phyloP scores from a whole-genome alignment of 2,113 vertebrate genomes.

The Pseudopipra pipra region DNA sequence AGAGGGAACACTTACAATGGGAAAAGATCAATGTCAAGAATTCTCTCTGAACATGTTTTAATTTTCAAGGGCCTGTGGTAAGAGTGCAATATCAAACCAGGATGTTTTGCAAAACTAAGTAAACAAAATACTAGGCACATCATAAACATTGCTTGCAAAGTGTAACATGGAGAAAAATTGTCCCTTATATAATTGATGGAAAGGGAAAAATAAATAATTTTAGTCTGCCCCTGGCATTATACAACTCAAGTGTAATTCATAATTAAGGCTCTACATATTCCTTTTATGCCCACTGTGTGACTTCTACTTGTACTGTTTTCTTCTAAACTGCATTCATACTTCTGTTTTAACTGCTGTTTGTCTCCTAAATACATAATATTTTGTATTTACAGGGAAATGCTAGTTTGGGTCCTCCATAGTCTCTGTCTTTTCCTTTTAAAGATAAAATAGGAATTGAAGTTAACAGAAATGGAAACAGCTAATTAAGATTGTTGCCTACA shows the following conservation, averaged over 20 bases:
- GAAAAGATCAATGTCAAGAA: not conserved
- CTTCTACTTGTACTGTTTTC: not conserved
- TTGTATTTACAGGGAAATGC: not conserved
- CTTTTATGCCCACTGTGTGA: not conserved
- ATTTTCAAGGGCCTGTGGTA: not conserved
- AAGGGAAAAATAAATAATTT: not conserved
- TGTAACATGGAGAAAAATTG: not conserved
- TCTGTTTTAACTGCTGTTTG: not conserved
- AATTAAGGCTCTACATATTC: not conserved
- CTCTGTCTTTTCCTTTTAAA: not conserved
- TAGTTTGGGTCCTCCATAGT: not conserved
- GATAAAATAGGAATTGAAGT: not conserved
- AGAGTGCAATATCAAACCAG: not conserved
- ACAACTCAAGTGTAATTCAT: rapidly evolving
- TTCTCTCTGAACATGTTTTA: not conserved
- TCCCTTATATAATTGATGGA: not conserved
- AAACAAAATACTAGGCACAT: not conserved
- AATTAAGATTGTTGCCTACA: not conserved
- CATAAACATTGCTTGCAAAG: not conserved
- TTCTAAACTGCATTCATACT: not conserved
- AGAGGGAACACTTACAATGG: not conserved
- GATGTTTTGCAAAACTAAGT: not conserved
- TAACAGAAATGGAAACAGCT: not conserved
- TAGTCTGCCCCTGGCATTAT: not conserved
- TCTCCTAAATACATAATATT: not conserved